Evolutionary conservation across 1,140 invertebrate genomes (phyloP), one percentile per base, ranked within the genome.

Genomic region (Sipha flava): DNA sequence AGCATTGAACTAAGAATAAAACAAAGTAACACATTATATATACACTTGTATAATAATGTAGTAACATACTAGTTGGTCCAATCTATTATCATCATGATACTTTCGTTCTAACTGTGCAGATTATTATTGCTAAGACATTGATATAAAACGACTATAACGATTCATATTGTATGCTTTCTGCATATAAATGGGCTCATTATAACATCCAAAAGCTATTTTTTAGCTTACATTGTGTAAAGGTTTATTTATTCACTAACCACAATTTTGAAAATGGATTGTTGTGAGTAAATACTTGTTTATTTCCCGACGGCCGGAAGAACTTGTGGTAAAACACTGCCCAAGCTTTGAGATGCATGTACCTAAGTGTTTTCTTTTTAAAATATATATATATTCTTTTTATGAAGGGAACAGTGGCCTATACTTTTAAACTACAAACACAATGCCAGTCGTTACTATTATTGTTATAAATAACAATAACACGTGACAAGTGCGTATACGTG

Each of bases 401-500:
- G 21, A 26, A 18, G 52, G n/a, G 31, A 57, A 57, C 72, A 18
- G 23, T 77, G 70, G 70, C 34, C 47, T 77, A 77, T 77, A 57
- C 52, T 77, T 34, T 73, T 54, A 73, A 34, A 73, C 45, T 77
- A 26, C 49, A 57, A 54, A 77, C 72, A 77, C 72, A 77, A 77
- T 77, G 49, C 47, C 72, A 40, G 72, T 77, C 52, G 72, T 77
- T 77, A 77, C 70, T 49, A 77, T 54, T 77, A 77, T 77, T 77
- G 72, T 77, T 57, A 57, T 77, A 57, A 77, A 77, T 57, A 77
- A 77, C 72, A 77, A 77, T 77, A 77, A 77, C 72, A 57, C 72
- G 52, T 77, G 72, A 77, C 72, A 77, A 77, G 70, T 73, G 52
- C 4, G 52, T 52, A 34, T 21, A 29, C 3, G 49, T 45, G 21